Percentiles rank a stretch among this genome's conserved stretches.
Evolutionary conservation across 1,140 invertebrate species (phyloP).

Genomic region (Batillaria attramentaria): DNA sequence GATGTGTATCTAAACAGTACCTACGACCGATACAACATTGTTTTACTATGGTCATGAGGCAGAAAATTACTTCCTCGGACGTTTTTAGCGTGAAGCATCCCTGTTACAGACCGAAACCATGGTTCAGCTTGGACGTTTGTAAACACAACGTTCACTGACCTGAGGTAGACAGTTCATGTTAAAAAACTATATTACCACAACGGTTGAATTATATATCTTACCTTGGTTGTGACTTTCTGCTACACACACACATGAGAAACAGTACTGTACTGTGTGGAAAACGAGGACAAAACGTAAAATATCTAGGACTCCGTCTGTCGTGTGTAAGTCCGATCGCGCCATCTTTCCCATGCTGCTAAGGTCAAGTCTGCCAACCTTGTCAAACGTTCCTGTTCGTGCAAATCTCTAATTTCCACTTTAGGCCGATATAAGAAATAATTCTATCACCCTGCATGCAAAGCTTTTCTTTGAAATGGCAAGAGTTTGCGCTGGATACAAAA

Average conservation of each 20-base stretch:
- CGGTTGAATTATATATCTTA: slow-evolving; percentile 51
- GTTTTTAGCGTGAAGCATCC: no score
- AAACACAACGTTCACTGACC: slow-evolving; percentile 31
- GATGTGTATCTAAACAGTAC: no score
- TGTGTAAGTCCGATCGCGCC: slow-evolving; percentile 67
- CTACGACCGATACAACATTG: no score
- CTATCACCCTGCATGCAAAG: no score
- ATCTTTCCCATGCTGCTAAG: slow-evolving; percentile 60
- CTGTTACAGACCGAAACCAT: slow-evolving; percentile 22
- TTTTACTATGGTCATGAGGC: no score
- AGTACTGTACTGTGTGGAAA: slow-evolving; percentile 63
- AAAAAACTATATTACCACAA: neutral
- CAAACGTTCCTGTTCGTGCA: neutral
- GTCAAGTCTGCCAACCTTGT: slow-evolving; percentile 34
- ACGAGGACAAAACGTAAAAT: slow-evolving; percentile 66
- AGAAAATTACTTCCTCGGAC: no score
- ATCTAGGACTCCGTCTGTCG: slow-evolving; percentile 64
- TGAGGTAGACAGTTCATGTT: neutral
- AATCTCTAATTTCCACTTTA: no score
- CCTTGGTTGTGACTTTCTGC: slow-evolving; percentile 71
- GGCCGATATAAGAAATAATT: no score
- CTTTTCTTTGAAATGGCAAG: no score
- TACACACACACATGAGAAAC: slow-evolving; percentile 60
- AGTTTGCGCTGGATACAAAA: no score
- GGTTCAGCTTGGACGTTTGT: slow-evolving; percentile 29